Base-by-base conservation (phyloP, 2,888 invertebrate species). In the Drosophila mayaguana region DNA sequence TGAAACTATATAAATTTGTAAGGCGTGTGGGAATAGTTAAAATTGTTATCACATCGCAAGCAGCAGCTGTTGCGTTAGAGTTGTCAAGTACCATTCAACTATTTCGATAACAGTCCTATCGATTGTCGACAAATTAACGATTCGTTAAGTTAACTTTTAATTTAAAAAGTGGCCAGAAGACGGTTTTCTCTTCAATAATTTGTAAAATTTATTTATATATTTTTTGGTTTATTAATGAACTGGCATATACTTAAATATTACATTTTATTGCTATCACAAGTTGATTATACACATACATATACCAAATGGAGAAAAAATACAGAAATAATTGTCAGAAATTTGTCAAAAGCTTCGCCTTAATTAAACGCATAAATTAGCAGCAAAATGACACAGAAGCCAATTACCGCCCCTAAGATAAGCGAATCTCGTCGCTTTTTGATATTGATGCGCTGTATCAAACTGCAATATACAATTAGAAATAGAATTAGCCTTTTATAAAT, bases 401-500 rank as follows among this genome's bases (percentile, higher is more conserved):
- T 96, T 25, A 99, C 96, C 14, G 96, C 93, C 0, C 97, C 99
- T 36, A 99, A 91, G 81, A 99, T 97, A 54, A 99, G 95, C 0
- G 98, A 97, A 93, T 99, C 99, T 61, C 98, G 95, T 61, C 97
- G 95, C 92, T 99, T 99, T 84, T 98, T 96, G 28, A 99, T 94
- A 93, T 98, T 98, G 89, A 99, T 98, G 92, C 98, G 95, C 93
- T 97, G 98, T 75, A 99, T 95, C 64, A 99, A 94, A 92, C 97
- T 97, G 72, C 1, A 79, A 75, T 42, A 12, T 16, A 32, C 28
- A 2, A 18, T 3, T 1, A 38, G 14, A 16, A 18, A 7, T 20
- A 14, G 8, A 34, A 1, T 20, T 20, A 14, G 16, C 11, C 9
- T n/a, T 1, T 42, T 2, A 1, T 8, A 8, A 36, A 51, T 8